Percentiles rank a stretch among this genome's conserved stretches.
Conservation (phyloP, 2,797 vertebrate genomes). For the Pangasius macronema region DNA sequence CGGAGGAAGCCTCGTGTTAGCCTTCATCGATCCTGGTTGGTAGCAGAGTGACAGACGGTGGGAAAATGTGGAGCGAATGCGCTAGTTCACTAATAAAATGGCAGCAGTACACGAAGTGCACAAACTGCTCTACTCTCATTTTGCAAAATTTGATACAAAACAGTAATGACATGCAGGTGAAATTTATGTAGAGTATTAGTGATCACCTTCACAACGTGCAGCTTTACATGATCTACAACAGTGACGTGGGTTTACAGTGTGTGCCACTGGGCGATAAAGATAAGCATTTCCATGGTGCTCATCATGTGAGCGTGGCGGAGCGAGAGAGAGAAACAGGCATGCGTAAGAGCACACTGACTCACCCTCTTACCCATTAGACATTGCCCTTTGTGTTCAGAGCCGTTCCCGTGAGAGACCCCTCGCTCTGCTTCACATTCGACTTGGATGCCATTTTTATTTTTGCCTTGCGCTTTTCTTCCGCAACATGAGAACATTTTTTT, state of each 20-base stretch:
- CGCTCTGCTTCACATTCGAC: conserved; percentile 43
- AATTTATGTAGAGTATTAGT: neutral
- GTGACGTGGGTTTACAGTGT: neutral
- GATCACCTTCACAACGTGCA: neutral
- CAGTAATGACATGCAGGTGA: neutral
- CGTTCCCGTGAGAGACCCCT: conserved; percentile 53
- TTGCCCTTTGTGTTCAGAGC: conserved; percentile 55
- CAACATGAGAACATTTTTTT: neutral
- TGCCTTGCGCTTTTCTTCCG: conserved; percentile 10
- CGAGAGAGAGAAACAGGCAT: conserved; percentile 50
- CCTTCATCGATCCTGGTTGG: neutral
- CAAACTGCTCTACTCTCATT: neutral
- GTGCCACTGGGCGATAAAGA: conserved; percentile 23
- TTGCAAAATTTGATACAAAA: neutral
- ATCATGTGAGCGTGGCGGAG: conserved; percentile 28
- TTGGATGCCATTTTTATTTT: conserved; percentile 52
- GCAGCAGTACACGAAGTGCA: neutral
- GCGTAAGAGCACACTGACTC: conserved; percentile 52
- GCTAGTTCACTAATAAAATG: neutral
- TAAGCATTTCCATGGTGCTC: conserved; percentile 37
- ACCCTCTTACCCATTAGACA: conserved; percentile 53
- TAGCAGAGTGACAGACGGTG: neutral
- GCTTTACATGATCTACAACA: neutral
- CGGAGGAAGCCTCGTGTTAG: neutral
- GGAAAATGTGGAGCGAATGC: neutral